Evolutionary conservation across 2,888 invertebrate genomes (phyloP).

Genomic region (Seladonia tumulorum): DNA sequence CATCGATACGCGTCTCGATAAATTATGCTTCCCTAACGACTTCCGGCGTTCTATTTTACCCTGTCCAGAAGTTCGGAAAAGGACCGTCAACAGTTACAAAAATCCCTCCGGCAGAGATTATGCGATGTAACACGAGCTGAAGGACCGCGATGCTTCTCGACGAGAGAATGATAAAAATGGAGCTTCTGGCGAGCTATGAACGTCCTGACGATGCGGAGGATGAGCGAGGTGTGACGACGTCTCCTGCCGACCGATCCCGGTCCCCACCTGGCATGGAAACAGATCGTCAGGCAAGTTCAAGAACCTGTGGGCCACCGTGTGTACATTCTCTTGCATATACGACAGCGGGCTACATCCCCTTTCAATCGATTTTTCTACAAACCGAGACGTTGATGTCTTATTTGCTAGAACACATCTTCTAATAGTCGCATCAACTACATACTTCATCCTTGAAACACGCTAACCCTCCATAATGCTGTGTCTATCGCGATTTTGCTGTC

Average conservation of each 20-base stretch:
- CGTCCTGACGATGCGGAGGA: conserved; percentile 71
- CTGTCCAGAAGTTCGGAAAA: background rate
- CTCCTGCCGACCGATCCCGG: conserved; percentile 66
- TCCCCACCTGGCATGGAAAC: conserved; percentile 74
- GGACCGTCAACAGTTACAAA: too few relatives aligned
- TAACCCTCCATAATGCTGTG: too few relatives aligned
- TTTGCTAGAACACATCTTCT: background rate
- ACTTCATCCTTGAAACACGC: background rate
- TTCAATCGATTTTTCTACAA: conserved; percentile 32
- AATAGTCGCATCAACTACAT: too few relatives aligned
- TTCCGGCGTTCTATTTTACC: background rate
- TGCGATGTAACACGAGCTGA: background rate
- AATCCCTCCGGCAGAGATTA: background rate
- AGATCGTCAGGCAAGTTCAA: conserved; percentile 75
- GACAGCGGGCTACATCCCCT: conserved; percentile 23
- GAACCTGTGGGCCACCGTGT: conserved; percentile 69
- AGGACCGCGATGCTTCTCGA: background rate
- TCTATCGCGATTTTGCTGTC: too few relatives aligned
- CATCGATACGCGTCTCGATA: conserved; percentile 51
- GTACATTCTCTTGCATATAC: conserved; percentile 39
- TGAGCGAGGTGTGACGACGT: conserved; percentile 72
- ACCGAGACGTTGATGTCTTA: background rate
- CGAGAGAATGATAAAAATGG: background rate
- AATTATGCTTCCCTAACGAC: background rate
- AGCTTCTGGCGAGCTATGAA: conserved; percentile 40